Evolutionary conservation across 2,797 vertebrate genomes (phyloP).

Genomic region (Danio aesculapii): DNA sequence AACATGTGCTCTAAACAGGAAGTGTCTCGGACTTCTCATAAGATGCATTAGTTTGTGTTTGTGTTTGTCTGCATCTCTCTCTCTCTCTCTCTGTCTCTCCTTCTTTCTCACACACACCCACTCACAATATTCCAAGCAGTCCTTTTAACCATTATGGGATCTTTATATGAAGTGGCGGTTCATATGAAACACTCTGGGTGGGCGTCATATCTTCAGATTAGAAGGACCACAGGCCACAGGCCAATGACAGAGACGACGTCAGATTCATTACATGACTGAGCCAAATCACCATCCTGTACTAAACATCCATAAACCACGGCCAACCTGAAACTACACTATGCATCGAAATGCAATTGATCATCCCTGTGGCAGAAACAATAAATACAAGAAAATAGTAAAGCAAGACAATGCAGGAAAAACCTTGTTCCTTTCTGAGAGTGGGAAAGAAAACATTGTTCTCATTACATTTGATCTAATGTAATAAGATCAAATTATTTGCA

Average conservation of each 20-base stretch:
- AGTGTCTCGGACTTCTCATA: background rate
- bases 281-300: conserved; percentile 13
- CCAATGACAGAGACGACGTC: conserved; percentile 37
- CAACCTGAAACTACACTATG: background rate
- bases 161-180: conserved; percentile 41
- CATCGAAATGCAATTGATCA: background rate
- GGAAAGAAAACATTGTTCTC: background rate
- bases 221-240: conserved; percentile 47
- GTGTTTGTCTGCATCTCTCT: background rate
- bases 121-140: conserved; percentile 30
- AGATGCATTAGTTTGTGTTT: background rate
- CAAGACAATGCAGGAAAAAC: background rate
- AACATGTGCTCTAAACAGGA: background rate
- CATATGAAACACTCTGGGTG: conserved; percentile 37
- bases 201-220: conserved; percentile 45
- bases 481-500: too few species aligned
- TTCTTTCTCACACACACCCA: conserved; percentile 33
- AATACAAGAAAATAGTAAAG: background rate
- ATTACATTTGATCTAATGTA: background rate
- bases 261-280: conserved; percentile 38
- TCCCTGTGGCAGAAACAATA: background rate
- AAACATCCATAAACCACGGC: conserved; percentile 9
- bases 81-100: conserved; percentile 3
- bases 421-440: background rate
- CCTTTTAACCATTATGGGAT: conserved; percentile 30